These are phyloP conservation scores for Cyclophora albipunctata DNA, from an alignment of 2,888 invertebrate species.

Conservation along the genomic window DNA sequence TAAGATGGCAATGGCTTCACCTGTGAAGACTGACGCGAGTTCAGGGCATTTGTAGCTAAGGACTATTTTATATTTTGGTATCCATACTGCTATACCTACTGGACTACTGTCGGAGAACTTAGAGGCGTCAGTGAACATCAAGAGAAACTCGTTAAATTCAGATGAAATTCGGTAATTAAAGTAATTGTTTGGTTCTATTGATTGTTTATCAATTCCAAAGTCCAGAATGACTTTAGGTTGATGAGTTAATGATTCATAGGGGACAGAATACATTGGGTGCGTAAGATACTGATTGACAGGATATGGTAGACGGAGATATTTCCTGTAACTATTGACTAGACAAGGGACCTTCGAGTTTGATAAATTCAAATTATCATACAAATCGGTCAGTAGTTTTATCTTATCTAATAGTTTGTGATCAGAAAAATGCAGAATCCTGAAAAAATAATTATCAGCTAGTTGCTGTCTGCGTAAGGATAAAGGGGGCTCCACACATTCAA, in stretches of 20 bases:
- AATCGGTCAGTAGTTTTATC: background rate
- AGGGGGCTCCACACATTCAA: constrained; percentile 7
- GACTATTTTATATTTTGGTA: background rate
- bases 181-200: background rate
- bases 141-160: background rate
- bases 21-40: background rate
- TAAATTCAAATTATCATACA: background rate
- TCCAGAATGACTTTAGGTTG: background rate
- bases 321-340: background rate
- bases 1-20: constrained; percentile 1
- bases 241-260: background rate
- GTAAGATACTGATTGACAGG: background rate
- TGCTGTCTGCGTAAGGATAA: constrained; percentile 2
- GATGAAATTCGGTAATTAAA: background rate
- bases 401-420: background rate
- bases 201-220: background rate
- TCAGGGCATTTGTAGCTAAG: constrained; percentile 1
- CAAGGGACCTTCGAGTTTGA: background rate
- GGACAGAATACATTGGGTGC: background rate
- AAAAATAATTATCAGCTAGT: background rate
- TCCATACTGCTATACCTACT: background rate
- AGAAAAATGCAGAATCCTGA: background rate
- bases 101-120: background rate
- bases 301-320: background rate
- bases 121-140: background rate